These are phyloP conservation scores for Telenomus remus DNA, from an alignment of 1,140 invertebrate species.

Conservation along the genomic window DNA sequence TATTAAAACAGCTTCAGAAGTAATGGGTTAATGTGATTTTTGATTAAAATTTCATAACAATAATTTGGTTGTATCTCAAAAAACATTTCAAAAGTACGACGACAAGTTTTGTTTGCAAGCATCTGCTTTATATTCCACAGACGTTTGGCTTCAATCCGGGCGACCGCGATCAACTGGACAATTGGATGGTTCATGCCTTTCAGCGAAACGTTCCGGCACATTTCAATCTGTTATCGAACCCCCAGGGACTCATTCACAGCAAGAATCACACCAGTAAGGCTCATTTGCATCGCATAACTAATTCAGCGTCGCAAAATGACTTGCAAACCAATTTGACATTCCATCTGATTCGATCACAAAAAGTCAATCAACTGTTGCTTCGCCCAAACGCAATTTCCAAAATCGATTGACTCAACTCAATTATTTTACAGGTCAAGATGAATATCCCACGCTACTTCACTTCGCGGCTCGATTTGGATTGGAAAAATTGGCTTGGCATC, in stretches of 20 bases:
- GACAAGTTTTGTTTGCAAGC: constrained; percentile 26
- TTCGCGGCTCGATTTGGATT: constrained; percentile 91
- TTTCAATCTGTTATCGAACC: constrained; percentile 82
- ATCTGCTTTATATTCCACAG: constrained; percentile 72
- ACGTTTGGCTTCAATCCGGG: constrained; percentile 86
- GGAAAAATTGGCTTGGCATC: constrained; percentile 85
- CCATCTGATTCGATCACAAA: constrained; percentile 4
- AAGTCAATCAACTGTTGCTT: neutral
- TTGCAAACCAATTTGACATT: constrained; percentile 5
- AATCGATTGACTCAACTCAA: constrained; percentile 14
- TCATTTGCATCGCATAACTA: constrained; percentile 27
- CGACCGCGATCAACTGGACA: constrained; percentile 86
- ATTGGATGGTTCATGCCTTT: constrained; percentile 86
- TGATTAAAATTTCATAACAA: too few species aligned
- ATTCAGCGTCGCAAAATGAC: constrained; percentile 13
- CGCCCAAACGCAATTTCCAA: too few species aligned
- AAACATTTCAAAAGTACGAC: too few species aligned
- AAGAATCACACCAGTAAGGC: constrained; percentile 72
- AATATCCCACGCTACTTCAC: constrained; percentile 90
- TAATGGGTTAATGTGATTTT: too few species aligned
- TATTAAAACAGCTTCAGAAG: too few species aligned
- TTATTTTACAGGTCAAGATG: constrained; percentile 80
- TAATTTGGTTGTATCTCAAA: too few species aligned
- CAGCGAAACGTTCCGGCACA: constrained; percentile 87
- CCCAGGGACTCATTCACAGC: constrained; percentile 62